Base-by-base conservation (phyloP, 2,797 vertebrate species). In the Bradypodion ventrale region DNA sequence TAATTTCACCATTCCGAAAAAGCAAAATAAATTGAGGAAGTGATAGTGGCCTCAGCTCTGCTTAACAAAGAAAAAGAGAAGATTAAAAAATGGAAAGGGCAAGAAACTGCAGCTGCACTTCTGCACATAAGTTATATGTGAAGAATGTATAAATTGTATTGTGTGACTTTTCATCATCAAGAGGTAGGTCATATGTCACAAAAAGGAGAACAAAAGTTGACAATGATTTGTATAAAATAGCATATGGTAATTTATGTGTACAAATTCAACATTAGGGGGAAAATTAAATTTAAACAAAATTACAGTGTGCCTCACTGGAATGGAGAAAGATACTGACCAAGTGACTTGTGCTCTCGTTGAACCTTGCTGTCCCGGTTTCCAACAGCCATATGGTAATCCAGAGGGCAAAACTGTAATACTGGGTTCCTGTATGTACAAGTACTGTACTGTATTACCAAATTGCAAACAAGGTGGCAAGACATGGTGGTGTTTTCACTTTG, bases 1-100 rank as follows among this genome's bases (percentile, higher is more conserved):
- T 2, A 25, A 74, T 89, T 87, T 86, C 52, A 75, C 82, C 88
- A 27, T 84, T 89, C 84, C 87, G 89, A 79, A 70, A 80, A 40
- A 69, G 73, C 0, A 25, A 87, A 91, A 84, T 37, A 73, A 86
- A 42, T 78, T 65, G 56, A 85, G 79, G 84, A 69, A 76, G 87
- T 84, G 1, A 16, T 78, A 88, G 91, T 91, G 87, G 75, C 89
- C 87, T 88, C 84, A 85, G 66, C 84, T 89, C 66, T 84, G 13
- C 77, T 7, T 81, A 74, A 87, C 81, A 46, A 78, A 89, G 69
- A 82, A 76, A 27, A 59, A 19, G 78, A 27, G 56, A 35, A 32
- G 88, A 89, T 90, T 89, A 74, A 29, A 35, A 84, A 87, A 88
- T 63, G 75, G 75, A 87, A 88, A 83, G 73, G 10, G 35, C 32